Evolutionary conservation across 1,140 invertebrate species (phyloP), one percentile per base, ranked within the genome.

Genomic region (Sesamia nonagrioides): DNA sequence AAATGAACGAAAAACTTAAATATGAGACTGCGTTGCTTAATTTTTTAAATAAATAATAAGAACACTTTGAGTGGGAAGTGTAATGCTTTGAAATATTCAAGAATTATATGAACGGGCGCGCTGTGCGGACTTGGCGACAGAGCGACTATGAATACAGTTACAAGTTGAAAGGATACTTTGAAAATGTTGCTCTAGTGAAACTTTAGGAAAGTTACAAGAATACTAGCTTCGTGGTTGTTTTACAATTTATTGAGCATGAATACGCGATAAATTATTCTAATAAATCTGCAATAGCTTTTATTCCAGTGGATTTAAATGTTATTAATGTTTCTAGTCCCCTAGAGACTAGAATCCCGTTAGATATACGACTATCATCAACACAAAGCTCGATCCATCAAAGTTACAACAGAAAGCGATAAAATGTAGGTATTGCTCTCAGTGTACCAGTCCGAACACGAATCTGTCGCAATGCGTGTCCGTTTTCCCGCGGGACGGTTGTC

Each of bases 11-110:
- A 60, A 63, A 27, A 66, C 74, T 77, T 48, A 68, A 42, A 77
- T 68, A 54, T 77, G 11, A 77, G 66, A 40, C 56, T 37, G 35
- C 35, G 77, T 56, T 79, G 81, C 82, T 87, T 81, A 86, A 86
- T 87, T 84, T 84, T 79, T 71, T 87, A 79, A 87, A 86, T 85
- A 88, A 87, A 84, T 86, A 75, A 87, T 80, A 56, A 73, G 79
- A 27, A 72, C 80, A 79, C 79, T 79, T 80, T 82, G 63, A 40
- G 82, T 63, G 77, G 78, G 77, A 84, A 83, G 84, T 84, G 87
- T 83, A 85, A 84, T 81, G 69, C 58, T 76, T 82, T 84, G 42
- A 87, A 88, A 85, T 87, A 87, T 83, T 83, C 48, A 68, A 54
- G 74, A 54, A n/a, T 66, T 18, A 27, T 35, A 58, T 77, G 61